Conservation (phyloP, 1,140 invertebrate genomes). For the Habropoda laboriosa region DNA sequence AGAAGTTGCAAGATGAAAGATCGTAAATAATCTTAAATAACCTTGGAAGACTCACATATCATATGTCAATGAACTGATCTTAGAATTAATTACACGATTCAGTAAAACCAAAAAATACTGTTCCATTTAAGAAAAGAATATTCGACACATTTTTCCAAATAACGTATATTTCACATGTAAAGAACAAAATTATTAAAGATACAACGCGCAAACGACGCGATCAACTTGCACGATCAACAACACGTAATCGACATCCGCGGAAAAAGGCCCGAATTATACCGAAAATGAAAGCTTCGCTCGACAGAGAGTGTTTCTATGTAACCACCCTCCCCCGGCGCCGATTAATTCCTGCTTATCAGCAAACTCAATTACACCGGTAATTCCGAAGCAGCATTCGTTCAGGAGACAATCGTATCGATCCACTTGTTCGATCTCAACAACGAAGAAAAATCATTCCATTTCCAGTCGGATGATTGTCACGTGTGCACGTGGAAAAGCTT, state of each 20-base stretch:
- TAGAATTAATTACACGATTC: no score
- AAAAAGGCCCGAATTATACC: background rate
- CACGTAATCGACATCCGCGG: background rate
- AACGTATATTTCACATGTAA: no score
- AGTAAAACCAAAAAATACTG: no score
- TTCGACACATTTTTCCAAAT: no score
- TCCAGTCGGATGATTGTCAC: background rate
- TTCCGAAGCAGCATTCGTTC: no score
- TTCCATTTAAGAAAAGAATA: no score
- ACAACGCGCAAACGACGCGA: background rate
- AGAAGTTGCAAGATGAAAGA: no score
- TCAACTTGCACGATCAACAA: background rate
- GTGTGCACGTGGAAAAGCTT: background rate
- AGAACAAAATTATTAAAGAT: no score
- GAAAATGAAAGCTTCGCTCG: background rate
- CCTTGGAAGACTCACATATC: no score
- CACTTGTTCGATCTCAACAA: background rate
- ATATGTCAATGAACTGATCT: no score
- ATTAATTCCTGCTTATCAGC: constrained; percentile 1
- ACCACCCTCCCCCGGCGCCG: background rate
- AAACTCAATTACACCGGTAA: constrained; percentile 1
- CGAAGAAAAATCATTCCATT: constrained; percentile 2
- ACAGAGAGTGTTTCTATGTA: constrained; percentile 7
- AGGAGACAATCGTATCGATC: background rate
- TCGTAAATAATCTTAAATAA: no score